These are phyloP conservation scores for Drosophila persimilis DNA, from an alignment of 1,140 invertebrate genomes.

Conservation along the genomic window DNA sequence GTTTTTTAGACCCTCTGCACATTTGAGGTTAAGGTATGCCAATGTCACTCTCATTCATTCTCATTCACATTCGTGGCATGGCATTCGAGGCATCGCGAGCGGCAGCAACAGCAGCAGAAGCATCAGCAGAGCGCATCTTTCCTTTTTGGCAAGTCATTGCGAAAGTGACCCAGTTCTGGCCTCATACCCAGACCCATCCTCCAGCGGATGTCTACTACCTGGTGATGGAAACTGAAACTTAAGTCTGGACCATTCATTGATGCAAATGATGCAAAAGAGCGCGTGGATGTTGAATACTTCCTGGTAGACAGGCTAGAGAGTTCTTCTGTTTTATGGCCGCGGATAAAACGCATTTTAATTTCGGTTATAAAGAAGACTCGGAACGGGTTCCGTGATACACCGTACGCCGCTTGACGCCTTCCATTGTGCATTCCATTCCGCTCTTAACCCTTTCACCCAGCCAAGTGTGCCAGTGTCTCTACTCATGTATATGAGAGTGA, in stretches of 20 bases:
- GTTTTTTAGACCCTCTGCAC: conserved; percentile 65
- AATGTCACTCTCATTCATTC: conserved; percentile 80
- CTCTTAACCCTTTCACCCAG: conserved; percentile 69
- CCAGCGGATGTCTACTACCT: conserved; percentile 34
- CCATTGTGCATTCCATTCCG: conserved; percentile 58
- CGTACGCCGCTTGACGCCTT: conserved; percentile 59
- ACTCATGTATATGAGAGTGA: background rate
- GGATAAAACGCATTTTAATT: conserved; percentile 78
- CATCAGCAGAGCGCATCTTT: conserved; percentile 39
- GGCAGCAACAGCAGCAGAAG: conserved; percentile 44
- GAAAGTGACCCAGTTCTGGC: conserved; percentile 76
- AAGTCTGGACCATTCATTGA: conserved; percentile 61
- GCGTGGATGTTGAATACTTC: conserved; percentile 66
- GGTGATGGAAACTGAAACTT: background rate
- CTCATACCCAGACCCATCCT: conserved; percentile 21
- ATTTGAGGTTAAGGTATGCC: conserved; percentile 82
- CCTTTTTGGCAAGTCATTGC: conserved; percentile 78
- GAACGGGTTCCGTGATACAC: conserved; percentile 20
- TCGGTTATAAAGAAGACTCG: conserved; percentile 66
- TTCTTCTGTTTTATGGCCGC: conserved; percentile 57
- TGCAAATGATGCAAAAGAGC: conserved; percentile 30
- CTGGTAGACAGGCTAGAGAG: conserved; percentile 29
- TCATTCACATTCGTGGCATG: conserved; percentile 80
- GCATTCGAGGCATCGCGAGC: conserved; percentile 68
- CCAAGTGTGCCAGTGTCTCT: conserved; percentile 34